These are phyloP conservation scores for Plebejus argus DNA, from an alignment of 2,888 invertebrate species.

Conservation along the genomic window DNA sequence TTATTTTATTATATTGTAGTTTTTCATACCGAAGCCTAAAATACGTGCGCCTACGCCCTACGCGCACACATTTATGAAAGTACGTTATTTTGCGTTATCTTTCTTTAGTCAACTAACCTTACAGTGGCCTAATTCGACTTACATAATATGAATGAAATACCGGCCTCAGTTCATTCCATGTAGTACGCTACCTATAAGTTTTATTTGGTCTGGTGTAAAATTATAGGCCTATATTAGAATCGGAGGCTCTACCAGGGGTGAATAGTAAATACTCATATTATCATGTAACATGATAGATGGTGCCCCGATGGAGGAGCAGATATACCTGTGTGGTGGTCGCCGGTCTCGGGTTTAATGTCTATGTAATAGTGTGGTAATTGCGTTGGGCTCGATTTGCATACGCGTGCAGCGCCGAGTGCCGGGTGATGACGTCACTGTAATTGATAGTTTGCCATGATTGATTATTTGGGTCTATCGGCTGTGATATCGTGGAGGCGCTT, in stretches of 20 bases:
- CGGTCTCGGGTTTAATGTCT: too few species aligned
- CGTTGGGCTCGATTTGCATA: conserved; percentile 46
- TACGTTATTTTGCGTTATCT: neutral
- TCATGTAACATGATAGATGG: neutral
- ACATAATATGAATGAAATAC: neutral
- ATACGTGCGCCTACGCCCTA: too few species aligned
- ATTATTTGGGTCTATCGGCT: neutral
- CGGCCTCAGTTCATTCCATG: neutral
- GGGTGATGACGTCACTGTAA: conserved; percentile 5
- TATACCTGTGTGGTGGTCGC: neutral
- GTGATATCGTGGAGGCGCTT: too few species aligned
- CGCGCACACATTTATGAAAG: too few species aligned
- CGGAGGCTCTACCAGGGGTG: neutral
- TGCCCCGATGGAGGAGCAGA: neutral
- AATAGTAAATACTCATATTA: neutral
- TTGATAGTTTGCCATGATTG: conserved; percentile 18
- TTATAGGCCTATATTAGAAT: neutral
- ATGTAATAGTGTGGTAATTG: conserved; percentile 42
- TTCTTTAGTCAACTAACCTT: too few species aligned
- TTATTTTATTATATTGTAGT: too few species aligned
- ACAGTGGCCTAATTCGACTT: neutral
- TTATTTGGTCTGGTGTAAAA: too few species aligned
- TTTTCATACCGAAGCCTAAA: too few species aligned
- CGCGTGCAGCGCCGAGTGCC: conserved; percentile 36
- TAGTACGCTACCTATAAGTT: too few species aligned